Conservation (phyloP, 2,113 vertebrate genomes). For the Lophotis ruficrista region DNA sequence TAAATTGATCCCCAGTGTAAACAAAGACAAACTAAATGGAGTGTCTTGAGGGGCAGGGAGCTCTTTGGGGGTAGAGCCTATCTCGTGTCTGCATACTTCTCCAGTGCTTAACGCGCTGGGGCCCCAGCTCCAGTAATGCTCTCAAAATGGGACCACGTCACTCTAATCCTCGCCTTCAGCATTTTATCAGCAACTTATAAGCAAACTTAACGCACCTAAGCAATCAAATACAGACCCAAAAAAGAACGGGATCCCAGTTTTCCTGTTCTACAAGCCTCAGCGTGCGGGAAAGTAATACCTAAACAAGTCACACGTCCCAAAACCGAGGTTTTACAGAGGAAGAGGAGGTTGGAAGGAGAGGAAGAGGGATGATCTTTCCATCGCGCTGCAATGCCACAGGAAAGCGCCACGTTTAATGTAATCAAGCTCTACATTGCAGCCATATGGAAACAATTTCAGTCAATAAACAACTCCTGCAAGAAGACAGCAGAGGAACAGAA, state of each 20-base stretch:
- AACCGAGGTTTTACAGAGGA: not conserved
- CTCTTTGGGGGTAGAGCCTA: not conserved
- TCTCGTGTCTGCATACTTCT: not conserved
- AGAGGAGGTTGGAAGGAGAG: not conserved
- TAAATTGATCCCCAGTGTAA: not conserved
- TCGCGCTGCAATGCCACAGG: conserved; percentile 40
- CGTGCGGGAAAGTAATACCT: not conserved
- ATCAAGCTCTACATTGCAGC: conserved; percentile 65
- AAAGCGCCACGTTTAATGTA: conserved; percentile 65
- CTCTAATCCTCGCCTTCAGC: not conserved
- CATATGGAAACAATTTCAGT: conserved; percentile 72
- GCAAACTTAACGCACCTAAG: not conserved
- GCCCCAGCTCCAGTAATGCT: not conserved
- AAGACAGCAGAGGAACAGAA: conserved; percentile 30
- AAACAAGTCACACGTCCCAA: not conserved
- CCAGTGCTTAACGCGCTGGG: not conserved
- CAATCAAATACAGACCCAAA: not conserved
- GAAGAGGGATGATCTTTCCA: not conserved
- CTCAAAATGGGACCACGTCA: not conserved
- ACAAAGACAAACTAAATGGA: not conserved
- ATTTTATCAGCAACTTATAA: not conserved
- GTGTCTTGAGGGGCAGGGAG: not conserved
- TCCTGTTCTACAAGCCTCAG: not conserved
- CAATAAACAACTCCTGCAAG: conserved; percentile 65
- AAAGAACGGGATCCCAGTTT: not conserved